Conservation (phyloP, 1,140 invertebrate species). For the Camponotus floridanus region DNA sequence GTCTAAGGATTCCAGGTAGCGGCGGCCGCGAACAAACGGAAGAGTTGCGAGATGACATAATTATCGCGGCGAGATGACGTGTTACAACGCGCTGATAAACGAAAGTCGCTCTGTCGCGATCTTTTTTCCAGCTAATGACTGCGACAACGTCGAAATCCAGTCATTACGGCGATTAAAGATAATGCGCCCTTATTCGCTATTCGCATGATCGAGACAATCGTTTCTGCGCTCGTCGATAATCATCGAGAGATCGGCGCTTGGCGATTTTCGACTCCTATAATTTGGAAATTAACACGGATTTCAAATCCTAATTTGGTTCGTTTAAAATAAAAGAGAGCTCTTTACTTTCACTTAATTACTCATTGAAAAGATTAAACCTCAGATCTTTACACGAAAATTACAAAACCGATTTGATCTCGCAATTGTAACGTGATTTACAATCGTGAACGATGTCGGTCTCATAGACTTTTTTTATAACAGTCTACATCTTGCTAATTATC, state of each 20-base stretch:
- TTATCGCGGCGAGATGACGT: conserved; percentile 33
- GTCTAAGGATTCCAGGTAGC: conserved; percentile 31
- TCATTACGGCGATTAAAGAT: background rate
- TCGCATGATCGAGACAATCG: conserved; percentile 39
- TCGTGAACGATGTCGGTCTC: background rate
- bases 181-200: background rate
- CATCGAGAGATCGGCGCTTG: background rate
- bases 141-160: conserved; percentile 20
- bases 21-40: conserved; percentile 11
- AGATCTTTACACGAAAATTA: conserved; percentile 3
- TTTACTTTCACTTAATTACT: background rate
- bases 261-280: background rate
- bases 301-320: background rate
- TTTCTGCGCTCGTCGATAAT: background rate
- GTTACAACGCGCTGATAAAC: conserved; percentile 36
- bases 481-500: conserved; percentile 10
- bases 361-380: too few species aligned
- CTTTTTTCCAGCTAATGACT: conserved; percentile 11
- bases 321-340: background rate
- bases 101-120: background rate
- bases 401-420: conserved; percentile 10
- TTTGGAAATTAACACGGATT: background rate
- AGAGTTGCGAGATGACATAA: conserved; percentile 58
- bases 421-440: conserved; percentile 8
- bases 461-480: conserved; percentile 1